phyloP scores from a whole-genome alignment of 2,888 invertebrate genomes.

The Eledona agricola region DNA sequence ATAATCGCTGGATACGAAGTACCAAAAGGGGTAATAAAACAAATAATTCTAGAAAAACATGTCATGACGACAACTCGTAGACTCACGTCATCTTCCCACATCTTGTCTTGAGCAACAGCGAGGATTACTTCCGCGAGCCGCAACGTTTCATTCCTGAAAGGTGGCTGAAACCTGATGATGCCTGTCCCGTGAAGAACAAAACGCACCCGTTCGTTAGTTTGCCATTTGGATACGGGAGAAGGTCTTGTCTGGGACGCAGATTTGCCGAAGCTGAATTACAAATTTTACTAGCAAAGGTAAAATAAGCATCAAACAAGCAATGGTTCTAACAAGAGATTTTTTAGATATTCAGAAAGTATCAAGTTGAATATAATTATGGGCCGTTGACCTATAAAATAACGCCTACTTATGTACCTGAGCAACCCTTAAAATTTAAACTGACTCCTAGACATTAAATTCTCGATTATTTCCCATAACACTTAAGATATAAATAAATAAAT shows the following conservation, averaged over 20 bases:
- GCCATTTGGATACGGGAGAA: slow-evolving; percentile 79
- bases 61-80: slow-evolving; percentile 60
- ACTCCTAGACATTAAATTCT: slow-evolving; percentile 44
- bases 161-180: slow-evolving; percentile 71
- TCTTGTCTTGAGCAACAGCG: slow-evolving; percentile 77
- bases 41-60: slow-evolving; percentile 7
- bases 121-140: slow-evolving; percentile 77
- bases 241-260: slow-evolving; percentile 81
- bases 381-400: slow-evolving; percentile 76
- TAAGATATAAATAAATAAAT: slow-evolving; percentile 1
- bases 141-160: slow-evolving; percentile 77
- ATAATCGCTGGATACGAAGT: slow-evolving; percentile 80
- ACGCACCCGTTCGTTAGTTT: slow-evolving; percentile 79
- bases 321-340: slow-evolving; percentile 40
- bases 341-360: slow-evolving; percentile 77
- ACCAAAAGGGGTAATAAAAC: slow-evolving; percentile 70
- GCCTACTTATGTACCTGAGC: slow-evolving; percentile 77
- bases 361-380: slow-evolving; percentile 73
- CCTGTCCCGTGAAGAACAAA: slow-evolving; percentile 61
- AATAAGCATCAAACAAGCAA: not conserved
- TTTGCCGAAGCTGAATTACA: slow-evolving; percentile 85
- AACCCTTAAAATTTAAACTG: slow-evolving; percentile 75
- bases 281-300: slow-evolving; percentile 76
- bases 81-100: slow-evolving; percentile 83
- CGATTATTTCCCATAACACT: too few relatives aligned